Conservation (phyloP, 2,113 vertebrate genomes). For the Origma solitaria region DNA sequence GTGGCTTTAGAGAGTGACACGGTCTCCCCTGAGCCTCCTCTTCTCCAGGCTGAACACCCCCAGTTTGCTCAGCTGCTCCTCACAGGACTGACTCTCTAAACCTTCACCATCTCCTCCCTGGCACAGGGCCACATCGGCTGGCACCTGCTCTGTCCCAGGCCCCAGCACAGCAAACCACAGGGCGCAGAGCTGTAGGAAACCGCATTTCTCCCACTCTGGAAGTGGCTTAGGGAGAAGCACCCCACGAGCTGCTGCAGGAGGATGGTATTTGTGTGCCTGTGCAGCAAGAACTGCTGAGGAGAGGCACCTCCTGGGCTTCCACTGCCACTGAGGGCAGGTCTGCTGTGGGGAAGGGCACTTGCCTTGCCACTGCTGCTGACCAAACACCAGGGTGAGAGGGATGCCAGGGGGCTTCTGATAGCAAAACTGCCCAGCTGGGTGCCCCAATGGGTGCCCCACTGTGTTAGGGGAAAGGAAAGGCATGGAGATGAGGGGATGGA, state of each 20-base stretch:
- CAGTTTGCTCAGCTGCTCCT: neutral
- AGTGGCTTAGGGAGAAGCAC: neutral
- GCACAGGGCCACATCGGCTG: rapidly evolving
- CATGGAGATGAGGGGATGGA: neutral
- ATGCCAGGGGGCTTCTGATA: neutral
- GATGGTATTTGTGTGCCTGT: rapidly evolving
- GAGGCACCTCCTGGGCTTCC: neutral
- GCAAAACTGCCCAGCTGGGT: neutral
- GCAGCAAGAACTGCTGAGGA: neutral
- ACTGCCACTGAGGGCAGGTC: neutral
- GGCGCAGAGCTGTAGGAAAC: neutral
- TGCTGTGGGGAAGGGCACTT: neutral
- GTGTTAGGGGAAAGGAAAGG: neutral
- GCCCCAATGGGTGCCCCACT: rapidly evolving
- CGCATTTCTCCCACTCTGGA: neutral
- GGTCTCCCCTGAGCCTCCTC: neutral
- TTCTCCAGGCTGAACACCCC: neutral
- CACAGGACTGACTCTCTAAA: neutral
- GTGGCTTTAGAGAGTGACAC: neutral
- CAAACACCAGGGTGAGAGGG: rapidly evolving
- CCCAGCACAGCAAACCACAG: neutral
- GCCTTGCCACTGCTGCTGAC: neutral
- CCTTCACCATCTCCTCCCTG: neutral
- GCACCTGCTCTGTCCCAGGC: rapidly evolving
- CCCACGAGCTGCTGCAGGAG: rapidly evolving